A percentile compares a stretch with the other conserved stretches of the same genome.
phyloP scores from a whole-genome alignment of 2,888 invertebrate species.

The Ormyrus rosae region DNA sequence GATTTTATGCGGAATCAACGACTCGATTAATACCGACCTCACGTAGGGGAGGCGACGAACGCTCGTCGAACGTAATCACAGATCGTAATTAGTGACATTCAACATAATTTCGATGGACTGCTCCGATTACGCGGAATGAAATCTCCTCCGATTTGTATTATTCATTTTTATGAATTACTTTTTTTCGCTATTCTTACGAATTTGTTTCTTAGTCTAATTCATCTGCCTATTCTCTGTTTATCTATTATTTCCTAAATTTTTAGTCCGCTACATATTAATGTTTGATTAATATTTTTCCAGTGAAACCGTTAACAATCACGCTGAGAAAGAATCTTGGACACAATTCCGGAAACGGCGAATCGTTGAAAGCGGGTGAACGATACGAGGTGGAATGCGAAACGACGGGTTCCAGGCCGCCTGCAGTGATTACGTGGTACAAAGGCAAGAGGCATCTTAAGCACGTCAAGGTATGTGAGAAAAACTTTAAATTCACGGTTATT shows the following conservation, averaged over 20 bases:
- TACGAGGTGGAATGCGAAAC: constrained; percentile 91
- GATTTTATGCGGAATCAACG: constrained; percentile 63
- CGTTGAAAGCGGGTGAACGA: constrained; percentile 88
- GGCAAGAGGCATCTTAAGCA: constrained; percentile 85
- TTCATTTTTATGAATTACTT: background rate
- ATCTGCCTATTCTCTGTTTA: too few species aligned
- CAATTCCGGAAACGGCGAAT: constrained; percentile 68
- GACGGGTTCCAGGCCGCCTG: constrained; percentile 90
- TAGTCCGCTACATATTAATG: too few species aligned
- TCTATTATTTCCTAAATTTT: too few species aligned
- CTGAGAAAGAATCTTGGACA: constrained; percentile 80
- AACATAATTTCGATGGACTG: constrained; percentile 43
- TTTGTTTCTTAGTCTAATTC: too few species aligned
- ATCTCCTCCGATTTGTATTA: background rate
- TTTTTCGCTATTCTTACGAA: background rate
- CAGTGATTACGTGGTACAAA: constrained; percentile 93
- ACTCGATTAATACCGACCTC: constrained; percentile 63
- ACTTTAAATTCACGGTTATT: background rate
- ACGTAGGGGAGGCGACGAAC: constrained; percentile 54
- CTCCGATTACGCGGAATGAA: constrained; percentile 20
- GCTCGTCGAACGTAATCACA: constrained; percentile 59
- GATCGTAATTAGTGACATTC: constrained; percentile 61
- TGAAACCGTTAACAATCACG: constrained; percentile 88
- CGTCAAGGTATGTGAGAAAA: constrained; percentile 80
- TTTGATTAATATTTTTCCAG: constrained; percentile 75